phyloP scores from a whole-genome alignment of 2,888 invertebrate genomes.

The Dryomyza anilis region DNA sequence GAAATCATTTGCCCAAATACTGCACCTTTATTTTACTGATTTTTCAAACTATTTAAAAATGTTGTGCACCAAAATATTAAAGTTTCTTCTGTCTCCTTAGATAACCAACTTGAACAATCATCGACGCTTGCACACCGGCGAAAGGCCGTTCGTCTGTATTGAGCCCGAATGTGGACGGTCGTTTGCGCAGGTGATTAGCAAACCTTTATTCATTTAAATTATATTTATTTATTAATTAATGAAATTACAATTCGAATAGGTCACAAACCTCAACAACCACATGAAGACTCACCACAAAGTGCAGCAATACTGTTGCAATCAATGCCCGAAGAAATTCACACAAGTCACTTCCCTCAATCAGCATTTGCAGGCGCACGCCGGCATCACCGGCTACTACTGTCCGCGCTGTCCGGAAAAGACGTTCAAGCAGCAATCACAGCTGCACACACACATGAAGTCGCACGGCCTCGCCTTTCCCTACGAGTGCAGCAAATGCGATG shows the following conservation, averaged over 20 bases:
- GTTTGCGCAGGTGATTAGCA: conserved; percentile 57
- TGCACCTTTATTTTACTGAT: not conserved
- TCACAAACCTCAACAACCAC: conserved; percentile 62
- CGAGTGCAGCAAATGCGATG: conserved; percentile 60
- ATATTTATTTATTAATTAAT: not conserved
- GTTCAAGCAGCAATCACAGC: conserved; percentile 60
- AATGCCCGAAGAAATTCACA: conserved; percentile 61
- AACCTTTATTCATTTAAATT: not conserved
- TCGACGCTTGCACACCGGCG: conserved; percentile 60
- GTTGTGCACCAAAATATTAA: too few relatives aligned
- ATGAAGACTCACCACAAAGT: conserved; percentile 63
- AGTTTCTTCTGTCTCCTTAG: conserved; percentile 29
- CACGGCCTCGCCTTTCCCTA: conserved; percentile 60
- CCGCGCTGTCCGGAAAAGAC: conserved; percentile 61
- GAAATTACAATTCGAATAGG: conserved; percentile 40
- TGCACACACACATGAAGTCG: conserved; percentile 61
- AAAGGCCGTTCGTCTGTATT: conserved; percentile 61
- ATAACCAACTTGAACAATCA: conserved; percentile 62
- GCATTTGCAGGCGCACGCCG: conserved; percentile 60
- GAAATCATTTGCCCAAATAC: not conserved
- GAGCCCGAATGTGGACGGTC: conserved; percentile 61
- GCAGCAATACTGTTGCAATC: conserved; percentile 62
- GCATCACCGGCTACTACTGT: conserved; percentile 60
- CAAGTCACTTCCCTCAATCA: conserved; percentile 62
- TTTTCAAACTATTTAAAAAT: too few relatives aligned